Conservation (phyloP, 2,888 invertebrate genomes). For the Aelia acuminata region DNA sequence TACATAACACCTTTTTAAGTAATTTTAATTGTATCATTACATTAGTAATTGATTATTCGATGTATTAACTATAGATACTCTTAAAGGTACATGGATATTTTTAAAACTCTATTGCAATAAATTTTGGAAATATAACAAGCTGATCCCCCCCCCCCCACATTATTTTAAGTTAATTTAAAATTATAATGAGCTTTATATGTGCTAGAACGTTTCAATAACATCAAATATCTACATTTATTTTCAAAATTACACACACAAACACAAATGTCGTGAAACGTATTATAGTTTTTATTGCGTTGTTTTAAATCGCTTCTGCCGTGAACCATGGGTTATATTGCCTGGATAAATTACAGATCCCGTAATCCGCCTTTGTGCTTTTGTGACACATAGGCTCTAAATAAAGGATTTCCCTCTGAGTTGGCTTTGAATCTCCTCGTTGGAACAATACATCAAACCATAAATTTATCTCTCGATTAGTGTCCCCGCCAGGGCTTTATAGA, state of each 20-base stretch:
- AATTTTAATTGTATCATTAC: too few species aligned
- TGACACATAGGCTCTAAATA: slow-evolving; percentile 31
- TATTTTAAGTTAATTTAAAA: too few species aligned
- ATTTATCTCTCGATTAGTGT: slow-evolving; percentile 38
- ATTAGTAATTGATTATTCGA: too few species aligned
- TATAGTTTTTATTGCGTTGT: slow-evolving; percentile 20
- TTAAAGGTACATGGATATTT: too few species aligned
- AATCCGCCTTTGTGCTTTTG: slow-evolving; percentile 29
- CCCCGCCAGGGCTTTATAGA: slow-evolving; percentile 10
- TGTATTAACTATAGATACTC: too few species aligned
- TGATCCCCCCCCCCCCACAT: too few species aligned
- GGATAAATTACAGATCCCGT: slow-evolving; percentile 26
- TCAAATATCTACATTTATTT: background rate
- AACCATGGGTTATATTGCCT: background rate
- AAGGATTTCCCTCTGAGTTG: slow-evolving; percentile 5
- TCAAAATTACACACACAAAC: background rate
- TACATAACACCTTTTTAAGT: too few species aligned
- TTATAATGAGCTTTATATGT: too few species aligned
- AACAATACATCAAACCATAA: slow-evolving; percentile 38
- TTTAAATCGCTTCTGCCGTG: background rate
- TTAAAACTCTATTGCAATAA: too few species aligned
- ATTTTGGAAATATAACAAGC: too few species aligned
- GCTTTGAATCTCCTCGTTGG: slow-evolving; percentile 13
- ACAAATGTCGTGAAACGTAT: background rate
- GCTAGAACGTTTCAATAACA: background rate